Base-by-base conservation (phyloP, 2,797 vertebrate genomes). In the Gila robusta region DNA sequence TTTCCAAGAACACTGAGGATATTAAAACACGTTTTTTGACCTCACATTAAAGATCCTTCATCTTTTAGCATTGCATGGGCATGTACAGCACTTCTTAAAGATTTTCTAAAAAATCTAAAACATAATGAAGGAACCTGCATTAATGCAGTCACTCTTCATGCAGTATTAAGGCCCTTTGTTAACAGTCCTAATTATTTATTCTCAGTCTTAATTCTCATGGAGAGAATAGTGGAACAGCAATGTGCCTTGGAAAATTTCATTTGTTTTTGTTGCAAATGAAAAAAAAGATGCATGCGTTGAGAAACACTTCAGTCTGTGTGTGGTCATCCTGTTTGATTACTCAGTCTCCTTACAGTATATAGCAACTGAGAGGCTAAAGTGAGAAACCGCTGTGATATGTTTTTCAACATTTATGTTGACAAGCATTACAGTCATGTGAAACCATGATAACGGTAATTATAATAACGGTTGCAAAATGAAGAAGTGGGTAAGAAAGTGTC, bases 391-490 rank as follows among this genome's bases (percentile, higher is more conserved):
- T 82, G 77, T 88, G 44, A 62, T 39, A 71, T 80, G 21, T 83
- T 87, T 84, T 89, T 71, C 52, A 80, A 85, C 79, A 88, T 79
- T 81, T 66, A 56, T 44, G 81, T 83, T 88, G 69, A 90, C 76
- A 85, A 39, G 69, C 72, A 79, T 67, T 62, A 69, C 66, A 56
- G 70, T 74, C 62, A 35, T 74, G 88, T 83, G 81, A 82, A 87
- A 83, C 84, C 67, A 87, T 76, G 79, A 89, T 72, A 83, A 85
- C 76, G 81, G 44, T 59, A 85, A 88, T 86, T 78, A 85, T 86
- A 81, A 89, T 86, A 89, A 90, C 74, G 10, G 67, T 81, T 86
- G 70, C 8, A 82, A 84, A 91, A 92, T 91, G 86, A 91, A 92
- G 91, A 93, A 91, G 90, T 89, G 81, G 88, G 69, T 67, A 74